These are phyloP conservation scores for Sciurus niger DNA, from an alignment of 2,113 vertebrate genomes.

Conservation along the genomic window DNA sequence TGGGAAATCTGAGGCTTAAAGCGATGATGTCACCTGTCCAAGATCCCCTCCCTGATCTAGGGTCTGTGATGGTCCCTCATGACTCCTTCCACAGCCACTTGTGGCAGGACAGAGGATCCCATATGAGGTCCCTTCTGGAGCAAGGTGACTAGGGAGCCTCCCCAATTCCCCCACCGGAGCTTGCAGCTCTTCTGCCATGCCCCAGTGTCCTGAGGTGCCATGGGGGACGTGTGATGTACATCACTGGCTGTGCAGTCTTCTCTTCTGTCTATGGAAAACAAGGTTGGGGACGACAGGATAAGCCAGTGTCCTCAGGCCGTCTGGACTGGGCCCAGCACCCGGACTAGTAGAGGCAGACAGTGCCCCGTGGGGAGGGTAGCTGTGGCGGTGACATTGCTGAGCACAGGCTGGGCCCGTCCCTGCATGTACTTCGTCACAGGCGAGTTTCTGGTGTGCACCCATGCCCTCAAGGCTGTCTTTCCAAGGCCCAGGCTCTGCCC, in stretches of 20 bases:
- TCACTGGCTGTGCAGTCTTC: neutral
- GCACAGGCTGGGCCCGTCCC: no score
- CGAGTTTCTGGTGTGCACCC: neutral
- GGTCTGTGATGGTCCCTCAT: neutral
- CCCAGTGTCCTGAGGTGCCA: neutral
- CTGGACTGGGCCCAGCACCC: neutral
- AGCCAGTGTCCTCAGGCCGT: neutral
- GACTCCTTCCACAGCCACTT: neutral
- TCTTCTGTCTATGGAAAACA: neutral
- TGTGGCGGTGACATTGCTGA: neutral
- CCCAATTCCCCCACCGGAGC: no score
- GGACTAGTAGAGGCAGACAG: neutral
- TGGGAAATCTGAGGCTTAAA: neutral
- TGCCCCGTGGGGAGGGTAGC: neutral
- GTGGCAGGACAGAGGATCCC: neutral
- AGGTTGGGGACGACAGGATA: neutral
- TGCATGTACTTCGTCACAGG: accelerated
- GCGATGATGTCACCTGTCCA: neutral
- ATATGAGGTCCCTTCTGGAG: neutral
- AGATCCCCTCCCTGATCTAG: neutral
- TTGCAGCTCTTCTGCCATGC: neutral
- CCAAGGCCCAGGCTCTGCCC: neutral
- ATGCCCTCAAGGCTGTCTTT: neutral
- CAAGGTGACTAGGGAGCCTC: neutral
- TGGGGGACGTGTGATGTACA: neutral